Conservation (phyloP, 2,797 vertebrate species). For the Hoplostethus atlanticus region DNA sequence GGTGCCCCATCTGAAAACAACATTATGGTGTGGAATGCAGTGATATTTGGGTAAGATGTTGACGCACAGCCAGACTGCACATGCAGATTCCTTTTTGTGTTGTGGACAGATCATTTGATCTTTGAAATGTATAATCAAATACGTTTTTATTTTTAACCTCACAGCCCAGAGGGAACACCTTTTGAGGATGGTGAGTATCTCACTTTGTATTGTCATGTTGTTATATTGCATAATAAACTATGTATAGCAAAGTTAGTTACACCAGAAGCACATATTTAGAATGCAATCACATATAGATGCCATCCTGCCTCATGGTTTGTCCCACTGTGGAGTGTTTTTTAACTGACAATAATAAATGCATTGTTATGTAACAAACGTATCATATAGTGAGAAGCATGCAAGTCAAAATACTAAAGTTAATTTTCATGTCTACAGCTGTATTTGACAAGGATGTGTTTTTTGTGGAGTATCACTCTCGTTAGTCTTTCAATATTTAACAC, state of each 20-base stretch:
- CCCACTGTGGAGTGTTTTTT: not conserved
- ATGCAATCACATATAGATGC: not conserved
- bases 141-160: constrained; percentile 39
- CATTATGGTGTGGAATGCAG: constrained; percentile 99
- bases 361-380: not conserved
- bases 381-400: too few relatives aligned
- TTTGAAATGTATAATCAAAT: constrained; percentile 9
- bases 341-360: not conserved
- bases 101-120: not conserved
- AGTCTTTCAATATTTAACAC: too few relatives aligned
- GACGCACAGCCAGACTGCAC: not conserved
- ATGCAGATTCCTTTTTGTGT: not conserved
- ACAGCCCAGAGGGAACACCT: constrained; percentile 96
- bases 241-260: not conserved
- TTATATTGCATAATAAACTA: not conserved
- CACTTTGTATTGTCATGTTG: not conserved
- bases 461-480: too few relatives aligned
- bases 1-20: constrained; percentile 98
- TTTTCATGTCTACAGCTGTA: too few relatives aligned
- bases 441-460: too few relatives aligned
- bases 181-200: constrained; percentile 95
- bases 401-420: too few relatives aligned
- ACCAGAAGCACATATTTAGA: not conserved
- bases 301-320: not conserved
- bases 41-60: constrained; percentile 95